Evolutionary conservation across 2,113 vertebrate species (phyloP).

Genomic region (Ptilonorhynchus violaceus): DNA sequence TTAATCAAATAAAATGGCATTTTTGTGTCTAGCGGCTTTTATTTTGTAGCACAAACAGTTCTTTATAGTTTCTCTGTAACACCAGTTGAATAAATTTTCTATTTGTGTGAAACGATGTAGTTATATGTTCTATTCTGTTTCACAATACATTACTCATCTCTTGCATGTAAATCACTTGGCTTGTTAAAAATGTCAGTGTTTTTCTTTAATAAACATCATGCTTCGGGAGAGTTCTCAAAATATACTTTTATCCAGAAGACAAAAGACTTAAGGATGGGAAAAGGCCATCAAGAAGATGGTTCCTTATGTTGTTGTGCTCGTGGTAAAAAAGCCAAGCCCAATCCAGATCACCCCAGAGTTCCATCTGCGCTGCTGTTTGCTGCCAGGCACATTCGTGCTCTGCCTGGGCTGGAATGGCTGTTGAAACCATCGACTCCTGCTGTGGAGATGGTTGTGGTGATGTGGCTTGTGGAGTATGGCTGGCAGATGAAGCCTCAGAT

Average conservation of each 20-base stretch:
- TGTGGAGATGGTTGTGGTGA: background rate
- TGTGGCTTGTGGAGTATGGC: background rate
- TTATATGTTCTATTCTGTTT: slow-evolving; percentile 14
- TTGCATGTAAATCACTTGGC: slow-evolving; percentile 12
- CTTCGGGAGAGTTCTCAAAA: slow-evolving; percentile 15
- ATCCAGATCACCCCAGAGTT: background rate
- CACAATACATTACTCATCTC: slow-evolving; percentile 9
- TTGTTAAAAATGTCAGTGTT: slow-evolving; percentile 17
- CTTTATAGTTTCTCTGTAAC: slow-evolving; percentile 57
- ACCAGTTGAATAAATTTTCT: slow-evolving; percentile 38
- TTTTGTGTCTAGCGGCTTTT: slow-evolving; percentile 53
- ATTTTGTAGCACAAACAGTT: slow-evolving; percentile 20
- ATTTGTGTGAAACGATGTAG: slow-evolving; percentile 25
- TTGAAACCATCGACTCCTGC: background rate
- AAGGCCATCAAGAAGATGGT: background rate
- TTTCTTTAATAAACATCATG: background rate
- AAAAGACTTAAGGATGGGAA: background rate
- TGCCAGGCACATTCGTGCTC: background rate
- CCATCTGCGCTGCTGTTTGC: fast-evolving
- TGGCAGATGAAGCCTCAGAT: background rate
- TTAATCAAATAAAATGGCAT: slow-evolving; percentile 46
- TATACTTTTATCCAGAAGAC: background rate
- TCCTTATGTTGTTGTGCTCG: fast-evolving
- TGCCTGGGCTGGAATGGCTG: background rate
- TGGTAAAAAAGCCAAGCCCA: background rate